Conservation (phyloP, 2,888 invertebrate species). For the Pollenia amentaria region DNA sequence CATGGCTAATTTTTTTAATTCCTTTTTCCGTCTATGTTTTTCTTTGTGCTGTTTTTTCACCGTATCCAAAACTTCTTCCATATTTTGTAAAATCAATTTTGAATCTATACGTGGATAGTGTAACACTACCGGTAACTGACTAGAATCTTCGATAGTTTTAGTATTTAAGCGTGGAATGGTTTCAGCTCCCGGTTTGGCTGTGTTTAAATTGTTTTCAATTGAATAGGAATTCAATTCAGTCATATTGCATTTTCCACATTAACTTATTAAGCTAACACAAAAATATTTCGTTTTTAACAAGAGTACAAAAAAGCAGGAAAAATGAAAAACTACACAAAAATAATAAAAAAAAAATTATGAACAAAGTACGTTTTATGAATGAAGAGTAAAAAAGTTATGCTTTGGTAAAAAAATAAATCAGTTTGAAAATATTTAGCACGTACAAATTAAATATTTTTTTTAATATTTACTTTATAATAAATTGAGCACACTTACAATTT, state of each 20-base stretch:
- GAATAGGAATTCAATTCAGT: slow-evolving; percentile 70
- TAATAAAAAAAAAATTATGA: slow-evolving; percentile 28
- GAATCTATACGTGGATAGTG: slow-evolving; percentile 81
- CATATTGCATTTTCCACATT: slow-evolving; percentile 62
- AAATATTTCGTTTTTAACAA: slow-evolving; percentile 39
- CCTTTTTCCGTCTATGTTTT: slow-evolving; percentile 82
- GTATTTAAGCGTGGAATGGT: neutral
- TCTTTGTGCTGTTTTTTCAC: slow-evolving; percentile 83
- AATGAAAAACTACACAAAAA: slow-evolving; percentile 33
- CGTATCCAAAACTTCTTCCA: slow-evolving; percentile 83
- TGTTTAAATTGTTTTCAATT: slow-evolving; percentile 60
- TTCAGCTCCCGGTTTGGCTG: slow-evolving; percentile 14
- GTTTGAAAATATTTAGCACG: neutral
- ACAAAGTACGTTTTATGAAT: too few species aligned
- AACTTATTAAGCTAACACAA: slow-evolving; percentile 61
- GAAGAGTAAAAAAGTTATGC: too few species aligned
- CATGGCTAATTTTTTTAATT: slow-evolving; percentile 80
- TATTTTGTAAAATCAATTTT: slow-evolving; percentile 82
- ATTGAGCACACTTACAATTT: slow-evolving; percentile 31
- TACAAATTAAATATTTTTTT: neutral
- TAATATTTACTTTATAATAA: neutral
- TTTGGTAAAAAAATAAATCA: too few species aligned
- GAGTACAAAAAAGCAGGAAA: slow-evolving; percentile 38
- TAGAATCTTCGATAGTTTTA: slow-evolving; percentile 14
- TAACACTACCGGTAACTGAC: slow-evolving; percentile 76